Evolutionary conservation across 2,888 invertebrate genomes (phyloP).

Genomic region (Habrosyne pyritoides): DNA sequence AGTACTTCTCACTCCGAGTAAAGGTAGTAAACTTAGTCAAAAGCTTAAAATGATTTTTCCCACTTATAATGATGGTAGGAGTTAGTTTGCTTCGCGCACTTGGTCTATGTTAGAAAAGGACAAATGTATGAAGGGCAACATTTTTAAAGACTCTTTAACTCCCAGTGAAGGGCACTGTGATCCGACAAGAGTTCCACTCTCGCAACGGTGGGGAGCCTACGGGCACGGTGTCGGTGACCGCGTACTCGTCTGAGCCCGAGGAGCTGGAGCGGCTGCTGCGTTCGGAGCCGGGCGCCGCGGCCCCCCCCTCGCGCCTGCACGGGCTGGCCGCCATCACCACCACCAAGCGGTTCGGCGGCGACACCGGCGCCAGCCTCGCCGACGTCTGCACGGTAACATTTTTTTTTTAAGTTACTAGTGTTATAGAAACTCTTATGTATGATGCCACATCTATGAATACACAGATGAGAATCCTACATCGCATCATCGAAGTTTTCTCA

Average conservation of each 20-base stretch:
- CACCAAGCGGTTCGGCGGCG: constrained; percentile 74
- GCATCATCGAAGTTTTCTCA: too few relatives aligned
- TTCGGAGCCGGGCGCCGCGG: constrained; percentile 70
- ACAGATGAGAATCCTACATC: too few relatives aligned
- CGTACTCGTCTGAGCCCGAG: constrained; percentile 87
- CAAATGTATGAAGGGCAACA: too few relatives aligned
- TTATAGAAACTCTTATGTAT: too few relatives aligned
- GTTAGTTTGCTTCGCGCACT: too few relatives aligned
- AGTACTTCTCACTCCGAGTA: too few relatives aligned
- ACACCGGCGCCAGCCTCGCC: constrained; percentile 63
- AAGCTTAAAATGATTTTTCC: too few relatives aligned
- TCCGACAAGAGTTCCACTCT: constrained; percentile 87
- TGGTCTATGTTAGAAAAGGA: too few relatives aligned
- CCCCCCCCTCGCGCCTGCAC: constrained; percentile 68
- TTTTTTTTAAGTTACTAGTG: too few relatives aligned
- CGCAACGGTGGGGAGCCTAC: constrained; percentile 88
- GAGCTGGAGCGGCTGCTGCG: constrained; percentile 76
- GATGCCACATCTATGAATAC: too few relatives aligned
- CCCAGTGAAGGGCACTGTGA: constrained; percentile 89
- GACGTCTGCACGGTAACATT: constrained; percentile 69
- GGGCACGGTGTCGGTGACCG: constrained; percentile 87
- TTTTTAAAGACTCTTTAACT: not conserved
- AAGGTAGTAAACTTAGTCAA: too few relatives aligned
- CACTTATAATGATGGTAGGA: too few relatives aligned
- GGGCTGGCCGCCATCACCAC: constrained; percentile 78